Evolutionary conservation across 2,888 invertebrate species (phyloP).

Genomic region (Agrochola macilenta): DNA sequence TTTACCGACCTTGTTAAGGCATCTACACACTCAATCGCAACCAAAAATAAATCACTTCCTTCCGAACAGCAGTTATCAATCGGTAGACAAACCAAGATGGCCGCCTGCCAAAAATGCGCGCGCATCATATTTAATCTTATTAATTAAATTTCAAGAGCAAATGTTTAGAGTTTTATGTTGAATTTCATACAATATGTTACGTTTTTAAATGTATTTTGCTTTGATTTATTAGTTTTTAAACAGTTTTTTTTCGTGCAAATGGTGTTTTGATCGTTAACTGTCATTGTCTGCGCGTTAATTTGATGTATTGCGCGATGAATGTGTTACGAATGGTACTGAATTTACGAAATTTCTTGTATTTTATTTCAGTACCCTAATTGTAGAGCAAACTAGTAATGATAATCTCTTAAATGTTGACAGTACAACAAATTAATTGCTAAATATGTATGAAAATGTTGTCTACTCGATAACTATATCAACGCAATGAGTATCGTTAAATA

Average conservation of each 20-base stretch:
- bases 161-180: conserved; percentile 44
- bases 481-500: background rate
- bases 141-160: conserved; percentile 63
- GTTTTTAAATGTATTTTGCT: conserved; percentile 38
- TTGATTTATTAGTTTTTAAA: conserved; percentile 57
- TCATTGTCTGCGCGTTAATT: conserved; percentile 37
- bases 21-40: conserved; percentile 31
- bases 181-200: conserved; percentile 43
- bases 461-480: background rate
- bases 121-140: conserved; percentile 56
- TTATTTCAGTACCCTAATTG: background rate
- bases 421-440: background rate
- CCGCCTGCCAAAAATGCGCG: conserved; percentile 60
- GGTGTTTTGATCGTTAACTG: conserved; percentile 43
- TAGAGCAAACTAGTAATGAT: background rate
- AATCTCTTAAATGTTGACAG: background rate
- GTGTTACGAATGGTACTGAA: conserved; percentile 16
- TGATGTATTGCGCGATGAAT: conserved; percentile 40
- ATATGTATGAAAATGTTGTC: background rate
- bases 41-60: conserved; percentile 59
- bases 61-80: conserved; percentile 60
- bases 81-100: conserved; percentile 55
- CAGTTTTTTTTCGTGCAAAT: conserved; percentile 31
- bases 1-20: conserved; percentile 36
- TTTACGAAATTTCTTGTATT: conserved; percentile 1